Evolutionary conservation across 2,113 vertebrate genomes (phyloP).

Genomic region (Sitta europaea): DNA sequence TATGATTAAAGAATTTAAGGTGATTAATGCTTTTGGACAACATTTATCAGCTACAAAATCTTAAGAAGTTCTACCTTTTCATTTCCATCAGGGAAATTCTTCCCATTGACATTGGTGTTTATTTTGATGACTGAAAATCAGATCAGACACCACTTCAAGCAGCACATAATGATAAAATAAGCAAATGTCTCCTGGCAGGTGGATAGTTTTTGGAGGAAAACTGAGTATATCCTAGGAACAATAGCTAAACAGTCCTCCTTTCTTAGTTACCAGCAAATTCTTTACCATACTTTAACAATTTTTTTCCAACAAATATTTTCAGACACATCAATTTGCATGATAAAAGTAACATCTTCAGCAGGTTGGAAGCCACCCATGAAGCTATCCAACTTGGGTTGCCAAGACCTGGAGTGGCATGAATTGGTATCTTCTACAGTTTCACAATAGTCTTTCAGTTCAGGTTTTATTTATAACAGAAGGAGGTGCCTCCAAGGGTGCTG

Average conservation of each 20-base stretch:
- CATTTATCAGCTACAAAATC: conserved; percentile 2
- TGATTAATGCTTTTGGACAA: conserved; percentile 5
- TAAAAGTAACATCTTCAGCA: not conserved
- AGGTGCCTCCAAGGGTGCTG: not conserved
- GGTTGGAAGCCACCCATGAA: not conserved
- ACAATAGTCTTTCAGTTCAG: not conserved
- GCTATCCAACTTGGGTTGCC: not conserved
- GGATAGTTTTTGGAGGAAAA: not conserved
- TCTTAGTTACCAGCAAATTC: not conserved
- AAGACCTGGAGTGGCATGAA: not conserved
- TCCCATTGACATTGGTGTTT: not conserved
- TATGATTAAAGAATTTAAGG: not conserved
- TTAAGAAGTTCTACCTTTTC: not conserved
- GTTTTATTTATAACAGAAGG: conserved; percentile 8
- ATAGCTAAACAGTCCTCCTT: not conserved
- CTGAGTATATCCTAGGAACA: not conserved
- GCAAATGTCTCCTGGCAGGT: not conserved
- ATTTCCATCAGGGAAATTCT: not conserved
- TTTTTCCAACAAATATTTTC: not conserved
- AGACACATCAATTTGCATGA: not conserved
- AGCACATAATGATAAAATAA: not conserved
- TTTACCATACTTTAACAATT: not conserved
- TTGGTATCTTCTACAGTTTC: not conserved
- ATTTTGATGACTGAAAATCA: not conserved
- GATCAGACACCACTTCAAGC: not conserved